Percentiles rank a stretch among this genome's conserved stretches.
Evolutionary conservation across 2,113 vertebrate species (phyloP).

Genomic region (Benitochromis conjunctus): DNA sequence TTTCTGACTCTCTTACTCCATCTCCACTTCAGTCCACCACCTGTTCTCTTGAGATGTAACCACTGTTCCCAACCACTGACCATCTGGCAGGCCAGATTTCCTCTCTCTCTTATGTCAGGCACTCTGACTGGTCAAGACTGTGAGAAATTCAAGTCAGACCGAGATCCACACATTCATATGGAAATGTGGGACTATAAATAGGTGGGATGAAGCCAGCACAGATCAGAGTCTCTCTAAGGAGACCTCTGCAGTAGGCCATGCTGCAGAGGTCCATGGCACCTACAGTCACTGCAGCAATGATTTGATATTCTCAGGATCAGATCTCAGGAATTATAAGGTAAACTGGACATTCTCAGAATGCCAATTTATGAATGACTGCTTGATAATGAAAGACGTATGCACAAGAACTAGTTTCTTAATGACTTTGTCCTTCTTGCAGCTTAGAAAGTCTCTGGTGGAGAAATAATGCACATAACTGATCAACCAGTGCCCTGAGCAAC

Average conservation of each 20-base stretch:
- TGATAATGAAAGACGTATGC: not conserved
- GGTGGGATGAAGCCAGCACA: slow-evolving; percentile 53
- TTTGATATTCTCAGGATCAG: slow-evolving; percentile 40
- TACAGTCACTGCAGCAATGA: slow-evolving; percentile 44
- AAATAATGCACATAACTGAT: not conserved
- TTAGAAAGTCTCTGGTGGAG: not conserved
- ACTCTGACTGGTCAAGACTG: slow-evolving; percentile 59
- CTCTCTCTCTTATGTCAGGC: not conserved
- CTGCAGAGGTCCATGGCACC: slow-evolving; percentile 42
- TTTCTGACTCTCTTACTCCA: not conserved
- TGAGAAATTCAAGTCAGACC: slow-evolving; percentile 58
- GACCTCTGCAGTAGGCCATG: slow-evolving; percentile 54
- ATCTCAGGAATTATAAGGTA: slow-evolving; percentile 44
- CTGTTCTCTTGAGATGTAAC: slow-evolving; percentile 19
- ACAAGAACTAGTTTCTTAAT: not conserved
- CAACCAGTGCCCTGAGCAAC: not conserved
- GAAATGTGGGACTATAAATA: slow-evolving; percentile 71
- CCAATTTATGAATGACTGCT: not conserved
- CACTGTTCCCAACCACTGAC: slow-evolving; percentile 9
- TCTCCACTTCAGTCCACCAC: not conserved
- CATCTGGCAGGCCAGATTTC: not conserved
- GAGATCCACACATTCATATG: slow-evolving; percentile 64
- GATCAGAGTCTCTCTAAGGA: slow-evolving; percentile 55
- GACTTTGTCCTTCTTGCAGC: not conserved
- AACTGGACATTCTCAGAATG: not conserved